Conservation (phyloP, 2,113 vertebrate genomes). For the Chloropsis cyanopogon region DNA sequence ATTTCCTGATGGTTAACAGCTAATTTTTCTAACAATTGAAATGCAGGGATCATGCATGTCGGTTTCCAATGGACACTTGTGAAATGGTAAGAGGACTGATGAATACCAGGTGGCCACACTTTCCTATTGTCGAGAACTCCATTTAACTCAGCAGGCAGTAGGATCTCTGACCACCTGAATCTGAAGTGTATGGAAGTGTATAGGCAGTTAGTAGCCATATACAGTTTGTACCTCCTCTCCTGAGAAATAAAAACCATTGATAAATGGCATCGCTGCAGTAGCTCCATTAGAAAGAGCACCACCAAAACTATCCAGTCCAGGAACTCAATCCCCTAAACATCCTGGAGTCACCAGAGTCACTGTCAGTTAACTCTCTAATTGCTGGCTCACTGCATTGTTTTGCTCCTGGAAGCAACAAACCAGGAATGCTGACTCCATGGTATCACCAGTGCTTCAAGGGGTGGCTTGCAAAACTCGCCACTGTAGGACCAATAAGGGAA, state of each 20-base stretch:
- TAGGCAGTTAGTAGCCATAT: neutral
- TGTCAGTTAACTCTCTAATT: neutral
- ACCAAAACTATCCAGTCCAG: neutral
- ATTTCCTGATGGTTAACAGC: slow-evolving; percentile 74
- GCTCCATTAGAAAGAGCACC: neutral
- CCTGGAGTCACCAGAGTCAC: neutral
- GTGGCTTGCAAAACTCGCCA: neutral
- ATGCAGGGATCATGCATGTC: neutral
- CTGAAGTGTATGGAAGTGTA: neutral
- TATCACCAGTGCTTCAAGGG: neutral
- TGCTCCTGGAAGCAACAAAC: neutral
- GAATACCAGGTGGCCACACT: slow-evolving; percentile 64
- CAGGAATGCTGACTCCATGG: neutral
- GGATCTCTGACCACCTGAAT: neutral
- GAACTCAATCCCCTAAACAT: neutral
- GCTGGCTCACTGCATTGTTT: neutral
- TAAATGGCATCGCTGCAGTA: neutral
- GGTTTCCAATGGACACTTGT: slow-evolving; percentile 34
- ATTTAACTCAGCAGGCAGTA: slow-evolving; percentile 5
- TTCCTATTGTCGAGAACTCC: neutral
- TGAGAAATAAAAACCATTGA: neutral
- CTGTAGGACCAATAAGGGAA: neutral
- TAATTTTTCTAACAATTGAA: slow-evolving; percentile 25
- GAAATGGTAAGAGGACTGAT: slow-evolving; percentile 42
- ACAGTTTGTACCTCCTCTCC: neutral